phyloP scores from a whole-genome alignment of 2,113 vertebrate genomes.

The Psammodynastes pulverulentus region DNA sequence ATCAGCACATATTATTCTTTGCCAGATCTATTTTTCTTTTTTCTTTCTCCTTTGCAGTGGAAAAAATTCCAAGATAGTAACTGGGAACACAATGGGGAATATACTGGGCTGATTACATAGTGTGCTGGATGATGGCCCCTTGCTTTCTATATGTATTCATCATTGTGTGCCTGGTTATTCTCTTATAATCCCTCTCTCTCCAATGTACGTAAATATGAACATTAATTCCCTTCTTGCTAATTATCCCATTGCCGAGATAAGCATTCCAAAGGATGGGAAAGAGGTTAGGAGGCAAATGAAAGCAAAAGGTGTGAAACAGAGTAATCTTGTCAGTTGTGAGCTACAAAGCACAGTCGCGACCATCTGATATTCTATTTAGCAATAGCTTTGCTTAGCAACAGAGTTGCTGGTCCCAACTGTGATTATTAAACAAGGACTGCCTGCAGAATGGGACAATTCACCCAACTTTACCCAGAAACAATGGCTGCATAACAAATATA shows the following conservation, averaged over 20 bases:
- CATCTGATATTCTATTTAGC: neutral
- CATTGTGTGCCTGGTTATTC: neutral
- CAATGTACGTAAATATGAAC: neutral
- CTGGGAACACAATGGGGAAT: neutral
- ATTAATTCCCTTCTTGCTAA: neutral
- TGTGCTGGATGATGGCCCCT: neutral
- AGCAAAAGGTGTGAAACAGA: neutral
- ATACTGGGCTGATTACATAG: neutral
- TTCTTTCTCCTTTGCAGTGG: neutral
- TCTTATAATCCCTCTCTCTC: neutral
- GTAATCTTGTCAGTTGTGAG: neutral
- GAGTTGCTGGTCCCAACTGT: neutral
- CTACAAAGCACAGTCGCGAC: neutral
- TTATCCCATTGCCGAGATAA: neutral
- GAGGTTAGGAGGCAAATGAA: neutral
- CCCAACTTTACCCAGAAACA: no score
- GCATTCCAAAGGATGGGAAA: neutral
- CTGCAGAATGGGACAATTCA: neutral
- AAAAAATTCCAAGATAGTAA: neutral
- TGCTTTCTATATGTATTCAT: neutral
- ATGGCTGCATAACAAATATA: neutral
- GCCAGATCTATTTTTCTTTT: neutral
- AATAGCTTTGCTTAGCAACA: neutral
- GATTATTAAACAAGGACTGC: neutral
- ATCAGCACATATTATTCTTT: neutral